Conservation (phyloP, 2,797 vertebrate genomes). For the Smutsia temminckii region DNA sequence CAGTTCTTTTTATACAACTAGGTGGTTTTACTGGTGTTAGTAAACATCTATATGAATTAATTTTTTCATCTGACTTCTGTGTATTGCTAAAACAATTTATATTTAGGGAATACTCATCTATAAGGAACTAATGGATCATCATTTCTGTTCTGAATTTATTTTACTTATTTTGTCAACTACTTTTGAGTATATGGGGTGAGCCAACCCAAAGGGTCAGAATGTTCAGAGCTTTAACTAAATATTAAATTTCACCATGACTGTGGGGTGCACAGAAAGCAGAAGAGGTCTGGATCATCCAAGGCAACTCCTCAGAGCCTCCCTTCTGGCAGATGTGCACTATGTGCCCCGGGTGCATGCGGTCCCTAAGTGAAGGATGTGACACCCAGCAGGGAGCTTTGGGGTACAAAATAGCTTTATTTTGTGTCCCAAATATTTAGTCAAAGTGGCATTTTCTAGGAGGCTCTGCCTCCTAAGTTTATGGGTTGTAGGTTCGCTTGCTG, state of each 20-base stretch:
- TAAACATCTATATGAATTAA: neutral
- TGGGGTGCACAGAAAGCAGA: neutral
- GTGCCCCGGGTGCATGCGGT: no score
- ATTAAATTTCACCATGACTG: neutral
- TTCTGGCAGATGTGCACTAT: neutral
- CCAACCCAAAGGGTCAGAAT: neutral
- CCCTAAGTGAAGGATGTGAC: accelerated
- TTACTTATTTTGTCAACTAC: neutral
- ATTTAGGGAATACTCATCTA: neutral
- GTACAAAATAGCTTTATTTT: neutral
- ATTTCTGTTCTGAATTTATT: conserved; percentile 20
- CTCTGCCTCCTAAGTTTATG: neutral
- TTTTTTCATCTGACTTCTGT: neutral
- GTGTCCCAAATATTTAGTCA: neutral
- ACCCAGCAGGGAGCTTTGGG: neutral
- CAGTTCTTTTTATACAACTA: neutral
- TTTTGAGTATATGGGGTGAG: neutral
- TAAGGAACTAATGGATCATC: neutral
- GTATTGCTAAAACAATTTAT: neutral
- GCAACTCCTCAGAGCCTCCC: accelerated
- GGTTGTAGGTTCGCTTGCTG: neutral
- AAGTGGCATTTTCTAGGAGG: neutral
- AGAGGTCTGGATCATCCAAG: neutral
- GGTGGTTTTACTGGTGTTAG: neutral
- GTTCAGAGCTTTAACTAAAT: neutral